Evolutionary conservation across 2,113 vertebrate species (phyloP).

Genomic region (Apistogramma diplotaenia): DNA sequence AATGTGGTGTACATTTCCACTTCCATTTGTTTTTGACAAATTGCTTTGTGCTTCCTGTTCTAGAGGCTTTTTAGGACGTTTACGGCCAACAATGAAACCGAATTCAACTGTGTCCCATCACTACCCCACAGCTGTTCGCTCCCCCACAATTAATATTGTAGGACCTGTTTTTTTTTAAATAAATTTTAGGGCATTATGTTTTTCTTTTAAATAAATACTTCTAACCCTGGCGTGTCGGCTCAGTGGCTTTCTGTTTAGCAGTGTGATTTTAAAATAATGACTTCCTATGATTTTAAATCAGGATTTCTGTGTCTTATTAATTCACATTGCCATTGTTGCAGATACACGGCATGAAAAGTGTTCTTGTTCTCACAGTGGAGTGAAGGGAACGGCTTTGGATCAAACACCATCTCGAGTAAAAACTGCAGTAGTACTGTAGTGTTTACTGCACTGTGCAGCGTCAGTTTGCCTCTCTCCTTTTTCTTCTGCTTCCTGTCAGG

Average conservation of each 20-base stretch:
- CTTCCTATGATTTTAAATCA: neutral
- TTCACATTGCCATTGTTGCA: neutral
- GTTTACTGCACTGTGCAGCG: neutral
- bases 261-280: neutral
- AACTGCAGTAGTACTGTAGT: neutral
- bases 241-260: neutral
- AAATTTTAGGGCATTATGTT: neutral
- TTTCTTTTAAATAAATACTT: neutral
- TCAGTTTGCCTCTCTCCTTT: neutral
- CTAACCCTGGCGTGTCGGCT: neutral
- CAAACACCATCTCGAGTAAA: neutral
- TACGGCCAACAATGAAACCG: neutral
- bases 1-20: neutral
- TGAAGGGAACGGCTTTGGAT: neutral
- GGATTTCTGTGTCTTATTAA: neutral
- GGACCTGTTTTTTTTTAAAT: neutral
- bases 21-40: neutral
- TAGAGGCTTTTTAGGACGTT: neutral
- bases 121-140: neutral
- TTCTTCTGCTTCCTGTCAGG: conserved; percentile 2
- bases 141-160: neutral
- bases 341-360: neutral
- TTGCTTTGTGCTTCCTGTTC: neutral
- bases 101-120: neutral
- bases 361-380: neutral